These are phyloP conservation scores for Nemopilema nomurai DNA, from an alignment of 30 jellyfish, hydroid and myxozoan genomes.

Conservation along the genomic window DNA sequence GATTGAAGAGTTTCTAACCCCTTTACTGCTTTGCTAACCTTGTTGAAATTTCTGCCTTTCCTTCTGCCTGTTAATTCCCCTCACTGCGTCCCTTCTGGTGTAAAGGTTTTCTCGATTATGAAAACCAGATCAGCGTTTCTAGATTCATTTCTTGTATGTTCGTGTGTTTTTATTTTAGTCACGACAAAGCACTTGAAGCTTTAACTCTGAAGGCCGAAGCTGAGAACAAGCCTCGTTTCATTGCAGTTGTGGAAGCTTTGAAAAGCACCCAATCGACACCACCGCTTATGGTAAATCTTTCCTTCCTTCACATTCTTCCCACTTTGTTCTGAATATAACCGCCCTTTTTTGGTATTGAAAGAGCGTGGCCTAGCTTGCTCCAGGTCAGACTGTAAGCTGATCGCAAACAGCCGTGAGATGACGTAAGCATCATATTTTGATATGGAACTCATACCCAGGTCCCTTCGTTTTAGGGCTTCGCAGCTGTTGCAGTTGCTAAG, in stretches of 20 bases:
- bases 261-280: slow-evolving; percentile 87
- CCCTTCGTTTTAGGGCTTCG: no score
- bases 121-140: no score
- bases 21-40: no score
- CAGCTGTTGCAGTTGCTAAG: no score
- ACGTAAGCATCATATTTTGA: no score
- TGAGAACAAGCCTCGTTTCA: slow-evolving; percentile 88
- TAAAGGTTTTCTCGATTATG: no score
- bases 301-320: no score
- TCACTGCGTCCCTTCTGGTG: background rate
- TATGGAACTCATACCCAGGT: no score
- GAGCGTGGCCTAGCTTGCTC: background rate
- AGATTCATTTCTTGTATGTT: background rate
- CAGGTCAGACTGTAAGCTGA: background rate
- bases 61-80: background rate
- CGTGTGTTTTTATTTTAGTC: slow-evolving; percentile 45
- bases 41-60: background rate
- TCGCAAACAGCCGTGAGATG: background rate
- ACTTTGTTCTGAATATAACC: background rate
- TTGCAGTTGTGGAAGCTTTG: slow-evolving; percentile 90
- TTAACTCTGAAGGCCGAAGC: slow-evolving; percentile 97
- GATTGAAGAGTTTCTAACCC: background rate
- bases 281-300: slow-evolving; percentile 61
- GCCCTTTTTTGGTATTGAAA: background rate
- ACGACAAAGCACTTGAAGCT: slow-evolving; percentile 97